Evolutionary conservation across 2,113 vertebrate species (phyloP).

Genomic region (Scomber scombrus): DNA sequence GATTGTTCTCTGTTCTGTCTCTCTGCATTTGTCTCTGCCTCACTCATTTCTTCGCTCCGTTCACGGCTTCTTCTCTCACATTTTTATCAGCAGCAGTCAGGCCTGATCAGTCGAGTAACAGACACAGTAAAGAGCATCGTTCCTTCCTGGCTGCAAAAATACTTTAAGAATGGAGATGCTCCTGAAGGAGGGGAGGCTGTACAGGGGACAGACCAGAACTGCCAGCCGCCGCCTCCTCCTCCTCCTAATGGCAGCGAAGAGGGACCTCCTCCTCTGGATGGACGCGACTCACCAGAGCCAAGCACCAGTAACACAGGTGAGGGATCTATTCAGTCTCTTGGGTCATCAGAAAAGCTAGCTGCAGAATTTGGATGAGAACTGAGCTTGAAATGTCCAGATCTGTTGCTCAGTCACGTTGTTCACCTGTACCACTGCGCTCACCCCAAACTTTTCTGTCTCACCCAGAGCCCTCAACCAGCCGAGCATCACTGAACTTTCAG

Average conservation of each 20-base stretch:
- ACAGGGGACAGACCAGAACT: conserved; percentile 73
- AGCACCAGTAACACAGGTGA: conserved; percentile 89
- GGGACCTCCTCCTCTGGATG: conserved; percentile 82
- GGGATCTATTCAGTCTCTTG: not conserved
- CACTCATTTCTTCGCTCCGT: not conserved
- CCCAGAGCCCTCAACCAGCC: conserved; percentile 92
- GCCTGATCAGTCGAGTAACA: conserved; percentile 94
- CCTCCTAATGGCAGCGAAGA: conserved; percentile 87
- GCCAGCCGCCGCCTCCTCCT: conserved; percentile 75
- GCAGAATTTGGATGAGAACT: not conserved
- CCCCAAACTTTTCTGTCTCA: not conserved
- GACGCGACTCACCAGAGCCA: conserved; percentile 88
- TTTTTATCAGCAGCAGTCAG: conserved; percentile 83
- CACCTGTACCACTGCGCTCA: conserved; percentile 1
- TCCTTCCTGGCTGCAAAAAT: conserved; percentile 95
- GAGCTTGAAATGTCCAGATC: too few species aligned
- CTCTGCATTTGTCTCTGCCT: not conserved
- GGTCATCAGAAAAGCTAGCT: not conserved
- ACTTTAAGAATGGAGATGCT: conserved; percentile 92
- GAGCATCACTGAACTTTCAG: conserved; percentile 91
- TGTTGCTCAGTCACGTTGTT: not conserved
- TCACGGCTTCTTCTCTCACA: conserved; percentile 6
- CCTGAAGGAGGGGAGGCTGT: conserved; percentile 67
- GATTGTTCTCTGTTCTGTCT: not conserved
- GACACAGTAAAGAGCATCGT: conserved; percentile 98